Conservation (phyloP, 2,797 vertebrate genomes). For the Sebastes nivosus region DNA sequence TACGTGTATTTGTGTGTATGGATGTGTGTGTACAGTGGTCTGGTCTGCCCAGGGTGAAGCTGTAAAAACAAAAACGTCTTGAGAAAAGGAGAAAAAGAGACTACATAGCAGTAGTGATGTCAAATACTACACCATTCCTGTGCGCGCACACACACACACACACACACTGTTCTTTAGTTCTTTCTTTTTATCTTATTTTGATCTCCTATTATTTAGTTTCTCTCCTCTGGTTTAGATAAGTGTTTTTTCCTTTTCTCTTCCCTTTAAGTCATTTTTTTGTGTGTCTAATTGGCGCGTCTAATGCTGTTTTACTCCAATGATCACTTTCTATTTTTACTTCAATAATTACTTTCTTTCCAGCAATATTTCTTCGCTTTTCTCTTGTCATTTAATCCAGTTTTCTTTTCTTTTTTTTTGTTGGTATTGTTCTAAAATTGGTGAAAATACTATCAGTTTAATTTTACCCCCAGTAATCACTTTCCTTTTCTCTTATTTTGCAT, state of each 20-base stretch:
- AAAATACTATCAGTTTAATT: slow-evolving; percentile 44
- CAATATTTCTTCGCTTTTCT: neutral
- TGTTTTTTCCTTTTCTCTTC: neutral
- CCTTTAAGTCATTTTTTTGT: neutral
- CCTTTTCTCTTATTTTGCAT: slow-evolving; percentile 56
- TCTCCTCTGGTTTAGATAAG: neutral
- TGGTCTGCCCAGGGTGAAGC: slow-evolving; percentile 70
- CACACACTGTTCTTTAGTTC: neutral
- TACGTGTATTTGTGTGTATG: slow-evolving; percentile 35
- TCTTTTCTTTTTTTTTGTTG: neutral
- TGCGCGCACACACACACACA: neutral
- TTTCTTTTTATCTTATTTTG: neutral
- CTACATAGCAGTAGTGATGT: slow-evolving; percentile 47
- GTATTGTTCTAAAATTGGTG: slow-evolving; percentile 36
- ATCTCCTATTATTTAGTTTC: neutral
- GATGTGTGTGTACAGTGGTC: slow-evolving; percentile 51
- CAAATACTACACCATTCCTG: slow-evolving; percentile 24
- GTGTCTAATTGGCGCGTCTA: neutral
- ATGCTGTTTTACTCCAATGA: slow-evolving; percentile 15
- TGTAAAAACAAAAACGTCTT: slow-evolving; percentile 75
- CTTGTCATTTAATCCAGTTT: slow-evolving; percentile 8
- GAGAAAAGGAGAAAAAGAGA: slow-evolving; percentile 46
- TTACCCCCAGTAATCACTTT: slow-evolving; percentile 46
- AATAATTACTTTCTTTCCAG: slow-evolving; percentile 23
- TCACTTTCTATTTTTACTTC: slow-evolving; percentile 9